Evolutionary conservation across 2,888 invertebrate genomes (phyloP).

Genomic region (Orthosia cruda): DNA sequence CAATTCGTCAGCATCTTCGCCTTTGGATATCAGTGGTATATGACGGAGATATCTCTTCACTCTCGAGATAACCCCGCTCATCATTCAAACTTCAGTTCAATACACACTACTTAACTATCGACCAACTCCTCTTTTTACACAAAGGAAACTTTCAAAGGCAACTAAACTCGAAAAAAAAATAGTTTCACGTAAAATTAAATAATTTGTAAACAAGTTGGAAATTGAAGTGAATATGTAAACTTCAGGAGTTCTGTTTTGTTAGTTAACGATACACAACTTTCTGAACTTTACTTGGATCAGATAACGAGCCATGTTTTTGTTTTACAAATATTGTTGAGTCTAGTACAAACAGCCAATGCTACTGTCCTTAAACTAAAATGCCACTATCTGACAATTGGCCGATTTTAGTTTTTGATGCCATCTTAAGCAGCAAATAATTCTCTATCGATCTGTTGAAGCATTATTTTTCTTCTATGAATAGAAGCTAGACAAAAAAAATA

Average conservation of each 20-base stretch:
- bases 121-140: constrained; percentile 35
- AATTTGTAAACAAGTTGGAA: constrained; percentile 49
- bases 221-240: constrained; percentile 53
- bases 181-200: constrained; percentile 56
- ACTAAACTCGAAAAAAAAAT: constrained; percentile 37
- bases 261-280: constrained; percentile 51
- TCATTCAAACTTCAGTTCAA: constrained; percentile 26
- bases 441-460: too few relatives aligned
- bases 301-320: constrained; percentile 49
- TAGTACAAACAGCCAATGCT: constrained; percentile 24
- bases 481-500: too few relatives aligned
- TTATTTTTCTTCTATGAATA: too few relatives aligned
- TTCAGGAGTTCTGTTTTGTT: constrained; percentile 51
- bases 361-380: too few relatives aligned
- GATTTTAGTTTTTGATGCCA: too few relatives aligned
- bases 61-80: constrained; percentile 14
- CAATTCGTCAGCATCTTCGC: constrained; percentile 9
- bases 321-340: constrained; percentile 32
- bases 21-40: neutral
- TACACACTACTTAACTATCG: constrained; percentile 24
- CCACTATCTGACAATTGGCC: too few relatives aligned
- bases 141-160: constrained; percentile 38
- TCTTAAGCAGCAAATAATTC: too few relatives aligned
- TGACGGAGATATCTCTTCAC: neutral
- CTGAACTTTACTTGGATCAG: constrained; percentile 50